These are phyloP conservation scores for Limanda limanda DNA, from an alignment of 2,113 vertebrate species.

Conservation along the genomic window DNA sequence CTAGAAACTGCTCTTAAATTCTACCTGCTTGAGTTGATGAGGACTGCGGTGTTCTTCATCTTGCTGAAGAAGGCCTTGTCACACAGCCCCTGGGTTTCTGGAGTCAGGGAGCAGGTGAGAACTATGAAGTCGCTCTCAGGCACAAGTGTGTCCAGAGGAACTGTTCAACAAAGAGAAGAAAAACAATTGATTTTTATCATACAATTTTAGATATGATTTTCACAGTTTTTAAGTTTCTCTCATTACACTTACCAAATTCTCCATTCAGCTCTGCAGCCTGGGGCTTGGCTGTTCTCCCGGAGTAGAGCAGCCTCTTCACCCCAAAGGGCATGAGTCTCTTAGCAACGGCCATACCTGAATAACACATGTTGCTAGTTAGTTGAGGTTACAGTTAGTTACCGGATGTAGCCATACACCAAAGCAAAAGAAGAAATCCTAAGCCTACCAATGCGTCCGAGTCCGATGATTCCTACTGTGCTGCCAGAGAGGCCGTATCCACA, in stretches of 20 bases:
- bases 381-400: background rate
- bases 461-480: slow-evolving; percentile 85
- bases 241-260: slow-evolving; percentile 82
- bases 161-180: slow-evolving; percentile 42
- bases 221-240: no score
- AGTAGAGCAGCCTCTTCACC: slow-evolving; percentile 83
- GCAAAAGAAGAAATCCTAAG: background rate
- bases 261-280: slow-evolving; percentile 79
- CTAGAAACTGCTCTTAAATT: background rate
- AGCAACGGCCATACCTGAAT: slow-evolving; percentile 83
- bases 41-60: slow-evolving; percentile 75
- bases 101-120: slow-evolving; percentile 69
- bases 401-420: background rate
- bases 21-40: slow-evolving; percentile 80
- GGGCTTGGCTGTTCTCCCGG: slow-evolving; percentile 78
- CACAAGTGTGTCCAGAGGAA: slow-evolving; percentile 74
- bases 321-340: slow-evolving; percentile 83
- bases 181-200: no score
- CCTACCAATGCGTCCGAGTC: slow-evolving; percentile 84
- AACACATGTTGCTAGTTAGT: background rate
- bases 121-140: slow-evolving; percentile 74
- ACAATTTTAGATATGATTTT: no score
- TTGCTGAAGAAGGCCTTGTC: slow-evolving; percentile 75
- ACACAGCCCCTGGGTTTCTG: slow-evolving; percentile 73
- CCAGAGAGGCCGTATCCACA: slow-evolving; percentile 79